Base-by-base conservation (phyloP, 92 coral and sea anemone species). In the Porites divaricata region DNA sequence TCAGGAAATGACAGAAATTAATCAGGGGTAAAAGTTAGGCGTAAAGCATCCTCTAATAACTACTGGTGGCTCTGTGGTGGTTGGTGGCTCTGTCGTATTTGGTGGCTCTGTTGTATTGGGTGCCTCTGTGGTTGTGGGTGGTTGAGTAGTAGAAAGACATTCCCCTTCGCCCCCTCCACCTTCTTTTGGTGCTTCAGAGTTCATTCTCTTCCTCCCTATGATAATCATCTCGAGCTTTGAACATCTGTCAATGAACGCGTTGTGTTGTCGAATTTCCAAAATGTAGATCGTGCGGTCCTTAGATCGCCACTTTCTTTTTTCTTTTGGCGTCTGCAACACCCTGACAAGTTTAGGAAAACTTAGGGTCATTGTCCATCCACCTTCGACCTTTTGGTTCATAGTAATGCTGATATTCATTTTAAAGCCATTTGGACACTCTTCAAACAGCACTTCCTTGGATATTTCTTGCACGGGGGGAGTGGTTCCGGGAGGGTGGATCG, bases 341-440 rank as follows among this genome's bases (percentile, higher is more conserved):
- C 24, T 62, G n/a, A 88, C 90, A 61, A 76, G 76, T 35, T 78
- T 67, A 9, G 89, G 65, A 81, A 91, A 88, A 11, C 53, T 85
- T 14, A 91, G 26, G 17, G 88, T 68, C 41, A 91, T 84, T 56
- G 26, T 35, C 92, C 94, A 91, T 6, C 94, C 88, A n/a, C 82
- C 59, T n/a, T 74, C 83, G 11, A 87, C 81, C 74, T 85, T 70
- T 51, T 80, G 75, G 59, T 82, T 84, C 23, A 90, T 35, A 50
- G 35, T 71, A 23, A 90, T 72, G 12, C 59, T 78, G 11, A 90
- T 68, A 7, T 28, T 48, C 71, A 80, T 81, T 51, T 87, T 51
- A 20, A 90, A 87, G 19, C 88, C 91, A 61, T 41, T 58, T 7
- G 85, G 66, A 77, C 85, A 81, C 45, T 69, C 77, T 20, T 81